Evolutionary conservation across 2,113 vertebrate species (phyloP).

Genomic region (Probosciger aterrimus): DNA sequence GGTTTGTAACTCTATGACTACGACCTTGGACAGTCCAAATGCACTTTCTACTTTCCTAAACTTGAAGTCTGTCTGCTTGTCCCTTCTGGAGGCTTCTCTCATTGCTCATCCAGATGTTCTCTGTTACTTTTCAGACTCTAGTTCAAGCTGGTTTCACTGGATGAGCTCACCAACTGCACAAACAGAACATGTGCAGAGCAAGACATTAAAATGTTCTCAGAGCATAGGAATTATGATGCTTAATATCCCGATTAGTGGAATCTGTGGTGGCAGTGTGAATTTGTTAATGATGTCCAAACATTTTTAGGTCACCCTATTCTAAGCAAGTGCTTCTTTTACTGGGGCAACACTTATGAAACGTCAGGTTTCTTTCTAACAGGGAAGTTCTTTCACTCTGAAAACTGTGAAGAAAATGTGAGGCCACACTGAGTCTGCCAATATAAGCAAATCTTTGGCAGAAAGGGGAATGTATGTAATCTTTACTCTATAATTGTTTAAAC

Average conservation of each 20-base stretch:
- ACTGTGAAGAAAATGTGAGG: conserved; percentile 9
- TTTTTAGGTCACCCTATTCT: not conserved
- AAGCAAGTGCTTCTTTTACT: not conserved
- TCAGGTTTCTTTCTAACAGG: not conserved
- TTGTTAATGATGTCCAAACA: not conserved
- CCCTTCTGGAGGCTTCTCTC: not conserved
- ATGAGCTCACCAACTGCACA: not conserved
- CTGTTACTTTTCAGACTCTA: not conserved
- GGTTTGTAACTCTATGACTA: not conserved
- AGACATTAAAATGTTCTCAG: not conserved
- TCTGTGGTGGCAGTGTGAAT: not conserved
- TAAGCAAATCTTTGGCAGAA: conserved; percentile 31
- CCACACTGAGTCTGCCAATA: not conserved
- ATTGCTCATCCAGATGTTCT: not conserved
- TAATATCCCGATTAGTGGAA: not conserved
- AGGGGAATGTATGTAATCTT: not conserved
- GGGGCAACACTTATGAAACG: not conserved
- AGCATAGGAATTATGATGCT: not conserved
- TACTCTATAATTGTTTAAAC: conserved; percentile 13
- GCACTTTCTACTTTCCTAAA: not conserved
- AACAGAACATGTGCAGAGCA: not conserved
- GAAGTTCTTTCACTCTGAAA: not conserved
- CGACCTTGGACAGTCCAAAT: not conserved
- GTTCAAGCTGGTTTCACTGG: not conserved
- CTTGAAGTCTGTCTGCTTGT: not conserved